Conservation (phyloP, 2,113 vertebrate species). For the Leptobrachium leishanense region DNA sequence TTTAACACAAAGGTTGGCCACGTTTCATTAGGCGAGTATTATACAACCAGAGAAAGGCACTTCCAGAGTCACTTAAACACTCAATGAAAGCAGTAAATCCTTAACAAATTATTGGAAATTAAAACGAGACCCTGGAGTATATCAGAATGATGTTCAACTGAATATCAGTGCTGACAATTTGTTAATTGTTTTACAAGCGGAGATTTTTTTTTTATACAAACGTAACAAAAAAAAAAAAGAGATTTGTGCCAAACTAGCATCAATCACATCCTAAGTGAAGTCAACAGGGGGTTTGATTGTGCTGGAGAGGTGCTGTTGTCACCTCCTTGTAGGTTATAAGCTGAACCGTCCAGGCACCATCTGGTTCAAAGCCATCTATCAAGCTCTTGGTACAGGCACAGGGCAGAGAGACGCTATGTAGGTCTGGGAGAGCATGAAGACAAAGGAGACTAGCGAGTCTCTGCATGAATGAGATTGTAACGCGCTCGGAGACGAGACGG, state of each 20-base stretch:
- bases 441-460: not conserved
- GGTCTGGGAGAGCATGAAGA: slow-evolving; percentile 19
- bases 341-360: slow-evolving; percentile 43
- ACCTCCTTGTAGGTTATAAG: slow-evolving; percentile 44
- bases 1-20: not conserved
- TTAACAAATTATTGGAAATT: slow-evolving; percentile 36
- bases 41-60: slow-evolving; percentile 6
- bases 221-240: slow-evolving; percentile 15
- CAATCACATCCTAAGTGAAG: slow-evolving; percentile 43
- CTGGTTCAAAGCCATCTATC: slow-evolving; percentile 42
- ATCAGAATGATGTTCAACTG: slow-evolving; percentile 16
- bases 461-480: no score
- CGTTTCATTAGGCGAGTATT: slow-evolving; percentile 6
- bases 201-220: slow-evolving; percentile 13
- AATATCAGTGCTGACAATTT: slow-evolving; percentile 17
- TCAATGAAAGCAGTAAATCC: slow-evolving; percentile 33
- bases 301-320: slow-evolving; percentile 25
- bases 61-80: slow-evolving; percentile 28
- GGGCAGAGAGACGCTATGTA: slow-evolving; percentile 3
- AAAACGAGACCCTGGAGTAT: slow-evolving; percentile 30
- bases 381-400: slow-evolving; percentile 25
- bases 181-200: slow-evolving; percentile 42
- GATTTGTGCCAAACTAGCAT: slow-evolving; percentile 40
- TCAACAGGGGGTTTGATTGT: slow-evolving; percentile 44
- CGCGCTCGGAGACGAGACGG: no score